Conservation (phyloP, 2,888 invertebrate species). For the Proisotoma minuta region DNA sequence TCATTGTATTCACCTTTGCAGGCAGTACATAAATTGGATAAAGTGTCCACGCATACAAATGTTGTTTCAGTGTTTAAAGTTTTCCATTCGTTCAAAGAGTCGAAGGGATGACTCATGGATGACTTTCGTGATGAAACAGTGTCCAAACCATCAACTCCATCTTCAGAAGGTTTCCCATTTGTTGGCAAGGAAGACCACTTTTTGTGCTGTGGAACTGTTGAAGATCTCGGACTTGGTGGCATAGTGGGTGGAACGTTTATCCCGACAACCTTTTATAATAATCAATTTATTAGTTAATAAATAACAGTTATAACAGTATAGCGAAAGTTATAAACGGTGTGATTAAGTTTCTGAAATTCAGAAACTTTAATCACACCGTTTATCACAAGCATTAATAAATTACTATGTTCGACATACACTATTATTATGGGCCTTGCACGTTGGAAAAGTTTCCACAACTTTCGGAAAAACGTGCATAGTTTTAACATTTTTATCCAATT, state of each 20-base stretch:
- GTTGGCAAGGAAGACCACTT: conserved; percentile 47
- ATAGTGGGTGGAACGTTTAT: conserved; percentile 46
- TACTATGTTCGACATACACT: background rate
- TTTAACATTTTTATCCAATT: too few species aligned
- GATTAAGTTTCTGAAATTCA: too few species aligned
- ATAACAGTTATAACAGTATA: background rate
- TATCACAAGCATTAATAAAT: too few species aligned
- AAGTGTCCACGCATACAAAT: conserved; percentile 42
- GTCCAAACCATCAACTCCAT: conserved; percentile 19
- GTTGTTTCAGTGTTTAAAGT: conserved; percentile 45
- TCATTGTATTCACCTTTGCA: conserved; percentile 47
- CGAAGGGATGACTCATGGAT: conserved; percentile 19
- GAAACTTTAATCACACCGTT: too few species aligned
- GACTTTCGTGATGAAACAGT: conserved; percentile 3
- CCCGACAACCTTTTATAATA: conserved; percentile 41
- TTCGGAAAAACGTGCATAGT: too few species aligned
- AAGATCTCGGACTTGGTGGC: conserved; percentile 46
- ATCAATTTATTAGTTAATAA: background rate
- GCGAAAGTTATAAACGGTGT: background rate
- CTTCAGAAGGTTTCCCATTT: conserved; percentile 34
- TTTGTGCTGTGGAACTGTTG: conserved; percentile 44
- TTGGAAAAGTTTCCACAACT: background rate
- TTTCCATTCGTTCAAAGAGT: conserved; percentile 41
- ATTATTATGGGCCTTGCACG: background rate
- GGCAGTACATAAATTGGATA: conserved; percentile 40